Percentiles rank a stretch among this genome's conserved stretches.
These are phyloP conservation scores for Labia minor DNA, from an alignment of 2,888 invertebrate species.

Conservation along the genomic window DNA sequence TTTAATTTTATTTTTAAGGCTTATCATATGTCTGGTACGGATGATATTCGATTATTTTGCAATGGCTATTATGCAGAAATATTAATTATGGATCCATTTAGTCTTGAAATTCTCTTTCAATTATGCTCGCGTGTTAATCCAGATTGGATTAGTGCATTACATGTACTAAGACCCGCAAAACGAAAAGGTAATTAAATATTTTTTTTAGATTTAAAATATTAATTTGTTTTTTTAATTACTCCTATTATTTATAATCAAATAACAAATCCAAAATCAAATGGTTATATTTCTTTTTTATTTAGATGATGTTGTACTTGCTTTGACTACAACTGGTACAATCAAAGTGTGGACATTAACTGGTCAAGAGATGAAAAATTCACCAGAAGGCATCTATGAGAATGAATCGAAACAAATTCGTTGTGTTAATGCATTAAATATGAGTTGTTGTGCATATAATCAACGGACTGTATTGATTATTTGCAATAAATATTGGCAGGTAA, in stretches of 20 bases:
- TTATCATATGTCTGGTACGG: slow-evolving; percentile 72
- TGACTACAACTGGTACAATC: slow-evolving; percentile 91
- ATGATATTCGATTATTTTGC: slow-evolving; percentile 81
- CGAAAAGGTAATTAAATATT: slow-evolving; percentile 46
- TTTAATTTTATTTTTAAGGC: slow-evolving; percentile 41
- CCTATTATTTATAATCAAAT: too few relatives aligned
- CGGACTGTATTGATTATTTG: slow-evolving; percentile 94
- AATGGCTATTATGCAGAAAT: slow-evolving; percentile 96
- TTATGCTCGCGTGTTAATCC: slow-evolving; percentile 91
- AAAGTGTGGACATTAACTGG: slow-evolving; percentile 94
- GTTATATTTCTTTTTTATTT: slow-evolving; percentile 24
- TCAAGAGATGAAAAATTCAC: slow-evolving; percentile 67
- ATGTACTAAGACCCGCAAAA: slow-evolving; percentile 60
- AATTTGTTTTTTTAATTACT: slow-evolving; percentile 25
- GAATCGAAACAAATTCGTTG: slow-evolving; percentile 96
- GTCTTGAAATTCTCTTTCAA: slow-evolving; percentile 82
- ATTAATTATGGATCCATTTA: slow-evolving; percentile 91
- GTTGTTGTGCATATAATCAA: slow-evolving; percentile 91
- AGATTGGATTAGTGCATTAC: slow-evolving; percentile 95
- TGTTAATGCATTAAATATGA: slow-evolving; percentile 81
- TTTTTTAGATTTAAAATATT: slow-evolving; percentile 30
- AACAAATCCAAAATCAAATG: slow-evolving; percentile 20
- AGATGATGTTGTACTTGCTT: slow-evolving; percentile 91
- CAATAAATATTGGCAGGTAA: slow-evolving; percentile 84
- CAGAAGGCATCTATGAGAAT: slow-evolving; percentile 85